Evolutionary conservation across 2,113 vertebrate genomes (phyloP).

Genomic region (Zapornia atra): DNA sequence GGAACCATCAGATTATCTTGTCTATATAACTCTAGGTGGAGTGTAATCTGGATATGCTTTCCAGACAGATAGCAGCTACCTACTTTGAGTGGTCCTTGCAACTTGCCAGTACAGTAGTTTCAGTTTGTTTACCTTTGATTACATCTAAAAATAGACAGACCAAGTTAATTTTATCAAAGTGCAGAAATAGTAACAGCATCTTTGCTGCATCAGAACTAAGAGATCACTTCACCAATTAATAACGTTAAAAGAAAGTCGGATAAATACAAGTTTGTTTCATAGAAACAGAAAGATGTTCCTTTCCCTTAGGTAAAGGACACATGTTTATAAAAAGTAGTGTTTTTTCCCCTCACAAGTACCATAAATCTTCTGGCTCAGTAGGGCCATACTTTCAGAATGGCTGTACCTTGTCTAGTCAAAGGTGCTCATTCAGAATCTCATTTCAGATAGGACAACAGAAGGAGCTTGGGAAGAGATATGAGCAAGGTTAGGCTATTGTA

Average conservation of each 20-base stretch:
- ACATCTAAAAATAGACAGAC: neutral
- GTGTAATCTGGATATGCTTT: neutral
- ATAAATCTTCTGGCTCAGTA: neutral
- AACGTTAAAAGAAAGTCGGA: constrained; percentile 1
- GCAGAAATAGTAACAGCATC: constrained; percentile 32
- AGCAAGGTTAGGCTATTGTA: neutral
- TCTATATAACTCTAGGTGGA: neutral
- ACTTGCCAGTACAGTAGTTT: neutral
- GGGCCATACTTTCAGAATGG: neutral
- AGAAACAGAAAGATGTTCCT: constrained; percentile 76
- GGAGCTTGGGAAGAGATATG: neutral
- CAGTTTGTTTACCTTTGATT: neutral
- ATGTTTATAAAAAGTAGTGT: neutral
- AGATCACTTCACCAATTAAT: constrained; percentile 40
- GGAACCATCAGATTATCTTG: neutral
- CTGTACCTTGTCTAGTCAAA: neutral
- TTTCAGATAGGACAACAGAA: neutral
- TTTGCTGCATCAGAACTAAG: constrained; percentile 3
- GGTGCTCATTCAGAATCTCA: neutral
- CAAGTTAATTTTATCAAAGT: neutral
- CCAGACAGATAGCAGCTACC: neutral
- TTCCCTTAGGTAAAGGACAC: constrained; percentile 39
- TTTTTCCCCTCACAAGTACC: constrained; percentile 11
- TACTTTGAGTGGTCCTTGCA: neutral
- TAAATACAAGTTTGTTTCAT: constrained; percentile 73